These are phyloP conservation scores for Meloidogyne hapla DNA, from an alignment of 1,140 invertebrate species.

Conservation along the genomic window DNA sequence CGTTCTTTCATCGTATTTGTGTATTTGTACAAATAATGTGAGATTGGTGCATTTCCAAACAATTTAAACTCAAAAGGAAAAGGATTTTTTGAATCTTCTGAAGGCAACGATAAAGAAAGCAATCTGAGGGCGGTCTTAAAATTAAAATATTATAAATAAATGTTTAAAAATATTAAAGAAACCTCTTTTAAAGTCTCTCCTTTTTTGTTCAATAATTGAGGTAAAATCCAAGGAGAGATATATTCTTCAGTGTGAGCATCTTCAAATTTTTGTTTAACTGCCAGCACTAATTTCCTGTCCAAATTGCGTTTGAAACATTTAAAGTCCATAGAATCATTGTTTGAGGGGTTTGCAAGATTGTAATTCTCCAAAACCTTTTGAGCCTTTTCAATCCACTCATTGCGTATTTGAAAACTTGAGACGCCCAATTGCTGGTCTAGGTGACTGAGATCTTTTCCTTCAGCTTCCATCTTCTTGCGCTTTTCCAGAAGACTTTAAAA, in stretches of 20 bases:
- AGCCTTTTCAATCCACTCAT: constrained; percentile 50
- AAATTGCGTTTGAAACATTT: constrained; percentile 36
- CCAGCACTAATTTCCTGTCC: constrained; percentile 50
- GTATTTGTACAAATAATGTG: constrained; percentile 29
- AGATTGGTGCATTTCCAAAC: constrained; percentile 53
- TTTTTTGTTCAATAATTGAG: constrained; percentile 44
- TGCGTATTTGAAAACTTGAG: constrained; percentile 39
- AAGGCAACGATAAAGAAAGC: constrained; percentile 16
- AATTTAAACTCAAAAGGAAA: constrained; percentile 29
- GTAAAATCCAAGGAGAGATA: constrained; percentile 53
- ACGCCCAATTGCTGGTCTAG: constrained; percentile 57
- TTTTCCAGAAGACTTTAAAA: constrained; percentile 50
- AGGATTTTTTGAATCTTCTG: background rate
- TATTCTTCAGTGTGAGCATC: constrained; percentile 26
- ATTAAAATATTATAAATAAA: background rate
- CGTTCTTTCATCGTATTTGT: constrained; percentile 30
- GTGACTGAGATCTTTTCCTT: constrained; percentile 60
- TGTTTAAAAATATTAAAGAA: background rate
- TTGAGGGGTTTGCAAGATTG: constrained; percentile 28
- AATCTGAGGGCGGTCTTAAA: constrained; percentile 57
- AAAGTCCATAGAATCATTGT: constrained; percentile 13
- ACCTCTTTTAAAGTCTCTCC: constrained; percentile 57
- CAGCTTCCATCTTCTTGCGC: constrained; percentile 47
- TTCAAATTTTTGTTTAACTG: constrained; percentile 53
- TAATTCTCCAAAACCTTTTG: constrained; percentile 30